Evolutionary conservation across 2,888 invertebrate genomes (phyloP), one percentile per base, ranked within the genome.

Genomic region (Serrognathus titanus): DNA sequence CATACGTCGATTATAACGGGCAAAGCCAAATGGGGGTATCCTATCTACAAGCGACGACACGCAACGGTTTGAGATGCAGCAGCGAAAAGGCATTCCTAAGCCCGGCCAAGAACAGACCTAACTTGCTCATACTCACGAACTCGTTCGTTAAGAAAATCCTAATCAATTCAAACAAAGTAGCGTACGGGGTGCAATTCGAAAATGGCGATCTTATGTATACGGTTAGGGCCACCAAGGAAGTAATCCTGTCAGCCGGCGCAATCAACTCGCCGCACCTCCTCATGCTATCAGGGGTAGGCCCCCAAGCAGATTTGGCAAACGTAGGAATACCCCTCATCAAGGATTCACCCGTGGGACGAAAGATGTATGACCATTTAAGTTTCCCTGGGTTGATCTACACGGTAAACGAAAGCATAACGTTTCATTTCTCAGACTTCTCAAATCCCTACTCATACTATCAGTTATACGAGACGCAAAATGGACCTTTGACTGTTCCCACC

Each of bases 281-380:
- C 13, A 86, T 91, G 87, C 73, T 92, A 16, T 90, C 90, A 3
- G 92, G 92, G 3, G 82, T 91, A 7, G 88, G 88, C 1, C 87
- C 87, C 0, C 79, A 71, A 57, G 75, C 79, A 36, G 85, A 87
- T 68, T 77, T 88, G 49, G 75, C 79, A 53, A 75, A 81, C 2
- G 69, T 82, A 58, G 79, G 80, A 39, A 84, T 86, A 43, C 75
- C 80, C 1, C 77, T 83, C 0, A 64, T 84, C 0, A 78, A 80
- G 67, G 81, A 87, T 71, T 76, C 84, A 37, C 81, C 81, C 4
- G 88, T 89, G 0, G 89, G 89, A 2, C 79, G 83, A 61, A 87
- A 87, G 67, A 75, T 89, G 5, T 85, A 86, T 81, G 88, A 88
- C 66, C 89, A 89, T 68, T 81, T 86, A 12, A 82, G 83, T 2